phyloP scores from a whole-genome alignment of 2,113 vertebrate genomes.

The Entelurus aequoreus region DNA sequence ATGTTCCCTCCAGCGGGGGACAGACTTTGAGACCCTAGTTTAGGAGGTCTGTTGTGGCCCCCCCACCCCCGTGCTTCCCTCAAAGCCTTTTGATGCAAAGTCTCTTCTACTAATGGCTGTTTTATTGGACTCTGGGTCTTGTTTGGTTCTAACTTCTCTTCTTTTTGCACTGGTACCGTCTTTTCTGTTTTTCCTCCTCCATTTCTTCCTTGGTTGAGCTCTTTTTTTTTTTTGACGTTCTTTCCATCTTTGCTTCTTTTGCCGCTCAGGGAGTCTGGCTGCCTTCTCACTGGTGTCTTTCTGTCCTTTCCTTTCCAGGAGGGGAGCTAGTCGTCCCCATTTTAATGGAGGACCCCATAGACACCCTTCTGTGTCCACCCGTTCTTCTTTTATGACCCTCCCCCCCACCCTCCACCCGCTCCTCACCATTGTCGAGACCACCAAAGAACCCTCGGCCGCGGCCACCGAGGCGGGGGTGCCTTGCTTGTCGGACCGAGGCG shows the following conservation, averaged over 20 bases:
- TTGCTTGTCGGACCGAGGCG: slow-evolving; percentile 99
- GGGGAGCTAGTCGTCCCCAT: slow-evolving; percentile 98
- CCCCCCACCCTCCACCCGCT: slow-evolving; percentile 94
- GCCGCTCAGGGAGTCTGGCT: slow-evolving; percentile 10
- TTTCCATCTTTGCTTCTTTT: slow-evolving; percentile 51
- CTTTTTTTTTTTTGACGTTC: slow-evolving; percentile 55
- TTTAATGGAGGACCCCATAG: slow-evolving; percentile 98
- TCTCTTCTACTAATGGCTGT: slow-evolving; percentile 58
- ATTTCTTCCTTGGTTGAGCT: slow-evolving; percentile 46
- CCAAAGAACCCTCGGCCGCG: slow-evolving; percentile 99
- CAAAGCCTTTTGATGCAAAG: slow-evolving; percentile 75
- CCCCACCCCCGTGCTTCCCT: slow-evolving; percentile 57
- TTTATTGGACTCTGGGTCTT: slow-evolving; percentile 63
- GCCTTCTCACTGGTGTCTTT: slow-evolving; percentile 51
- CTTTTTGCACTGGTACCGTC: slow-evolving; percentile 67
- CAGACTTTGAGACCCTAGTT: neutral
- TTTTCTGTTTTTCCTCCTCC: slow-evolving; percentile 48
- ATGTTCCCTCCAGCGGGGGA: too few relatives aligned
- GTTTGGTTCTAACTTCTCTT: slow-evolving; percentile 66
- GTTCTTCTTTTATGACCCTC: slow-evolving; percentile 93
- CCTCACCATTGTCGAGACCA: slow-evolving; percentile 99
- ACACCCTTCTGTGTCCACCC: slow-evolving; percentile 94
- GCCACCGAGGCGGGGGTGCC: slow-evolving; percentile 98
- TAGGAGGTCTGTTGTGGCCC: slow-evolving; percentile 48
- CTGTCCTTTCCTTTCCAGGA: slow-evolving; percentile 83